Base-by-base conservation (phyloP, 2,888 invertebrate species). In the Sepiola atlantica region DNA sequence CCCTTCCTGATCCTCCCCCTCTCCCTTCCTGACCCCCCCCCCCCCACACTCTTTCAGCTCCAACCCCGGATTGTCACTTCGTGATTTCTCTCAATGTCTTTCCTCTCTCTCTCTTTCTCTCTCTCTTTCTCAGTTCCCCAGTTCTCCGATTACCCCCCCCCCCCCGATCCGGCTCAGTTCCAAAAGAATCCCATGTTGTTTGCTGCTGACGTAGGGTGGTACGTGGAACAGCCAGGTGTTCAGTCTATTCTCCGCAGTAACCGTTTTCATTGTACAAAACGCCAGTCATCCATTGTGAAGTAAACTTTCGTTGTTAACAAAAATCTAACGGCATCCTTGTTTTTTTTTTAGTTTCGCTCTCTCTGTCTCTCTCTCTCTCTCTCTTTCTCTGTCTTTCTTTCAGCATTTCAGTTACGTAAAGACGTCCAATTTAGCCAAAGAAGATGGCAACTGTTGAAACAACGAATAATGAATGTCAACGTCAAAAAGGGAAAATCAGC, bases 221-320 rank as follows among this genome's bases (percentile, higher is more conserved):
- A 54, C 54, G 54, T 92, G 92, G 92, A 92, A 92, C 54, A 54
- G 92, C 54, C 55, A 28, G 45, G 54, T 55, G 35, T 35, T 93
- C 55, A 32, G 32, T 55, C 93, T 93, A 55, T 91, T 61, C 32
- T 54, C 91, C 35, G 55, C 93, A 35, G 55, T 57, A 45, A 24
- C 93, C 32, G 55, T 93, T 93, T 93, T 93, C 93, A 93, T 93
- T 93, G 93, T 93, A 93, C 93, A 93, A 93, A 92, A 92, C 55
- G 55, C 93, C 93, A 93, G 93, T 93, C 93, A 93, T 93, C 93
- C 93, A 93, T 93, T 93, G 93, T 93, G 93, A 28, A 93, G 93
- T 93, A 93, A 93, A 93, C 55, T 93, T 93, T 93, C 32, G 93
- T 93, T 93, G 93, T 93, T 93, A 93, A 92, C 92, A 92, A 92